phyloP scores from a whole-genome alignment of 2,888 invertebrate species.

The Oscheius sp. region DNA sequence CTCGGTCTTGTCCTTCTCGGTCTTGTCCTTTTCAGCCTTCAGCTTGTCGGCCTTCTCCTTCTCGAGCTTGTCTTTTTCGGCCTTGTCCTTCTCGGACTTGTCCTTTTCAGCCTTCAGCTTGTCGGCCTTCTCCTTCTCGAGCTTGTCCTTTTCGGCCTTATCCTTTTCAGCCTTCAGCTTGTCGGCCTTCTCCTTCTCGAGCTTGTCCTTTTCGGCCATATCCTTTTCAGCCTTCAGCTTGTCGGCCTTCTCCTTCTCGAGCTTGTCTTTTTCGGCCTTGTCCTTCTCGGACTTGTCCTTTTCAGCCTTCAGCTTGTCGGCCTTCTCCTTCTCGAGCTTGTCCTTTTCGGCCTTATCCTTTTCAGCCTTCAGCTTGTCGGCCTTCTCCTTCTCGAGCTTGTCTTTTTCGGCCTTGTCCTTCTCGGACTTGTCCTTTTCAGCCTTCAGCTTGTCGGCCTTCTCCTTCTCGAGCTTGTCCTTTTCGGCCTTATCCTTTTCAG shows the following conservation, averaged over 20 bases:
- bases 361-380: constrained; percentile 24
- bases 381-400: constrained; percentile 12
- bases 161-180: constrained; percentile 24
- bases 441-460: constrained; percentile 19
- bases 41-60: constrained; percentile 33
- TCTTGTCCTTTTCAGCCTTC: constrained; percentile 24
- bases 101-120: constrained; percentile 31
- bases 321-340: constrained; percentile 25
- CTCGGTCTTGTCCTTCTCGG: constrained; percentile 30
- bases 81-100: constrained; percentile 27
- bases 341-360: constrained; percentile 23
- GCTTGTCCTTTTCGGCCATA: constrained; percentile 28
- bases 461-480: constrained; percentile 18
- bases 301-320: constrained; percentile 7
- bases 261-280: constrained; percentile 12
- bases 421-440: constrained; percentile 21
- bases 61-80: constrained; percentile 28
- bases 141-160: constrained; percentile 27
- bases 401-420: constrained; percentile 27
- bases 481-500: constrained; percentile 13
- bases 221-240: constrained; percentile 23
- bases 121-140: constrained; percentile 26
- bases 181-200: constrained; percentile 9
- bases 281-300: constrained; percentile 12
- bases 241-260: constrained; percentile 16